Base-by-base conservation (phyloP, 2,888 invertebrate genomes). In the Antheraea assamensis region DNA sequence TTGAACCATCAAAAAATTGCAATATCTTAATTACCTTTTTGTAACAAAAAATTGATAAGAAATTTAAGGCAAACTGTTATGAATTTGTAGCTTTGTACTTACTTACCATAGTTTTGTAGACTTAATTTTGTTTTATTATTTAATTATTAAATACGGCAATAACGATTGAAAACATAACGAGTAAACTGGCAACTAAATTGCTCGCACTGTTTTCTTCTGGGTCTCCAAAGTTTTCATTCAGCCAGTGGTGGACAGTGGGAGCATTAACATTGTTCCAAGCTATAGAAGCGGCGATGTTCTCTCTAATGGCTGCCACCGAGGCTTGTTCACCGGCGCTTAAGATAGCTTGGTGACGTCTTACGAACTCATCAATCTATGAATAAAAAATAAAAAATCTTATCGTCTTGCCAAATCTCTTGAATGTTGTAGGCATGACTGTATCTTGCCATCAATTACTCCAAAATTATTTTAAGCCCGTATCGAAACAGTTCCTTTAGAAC, bases 201-300 rank as follows among this genome's bases (percentile, higher is more conserved):
- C 73, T 80, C 0, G 90, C 90, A 21, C 83, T 81, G 74, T 78
- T 87, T 3, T 82, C 84, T 61, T 71, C 74, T 21, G 81, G 82
- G 64, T 72, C 72, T 27, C 78, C 79, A 3, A 84, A 90, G 82
- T 89, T 88, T 0, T 80, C 77, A 4, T 73, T 79, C 0, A 94
- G 82, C 94, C 94, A 94, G 2, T 78, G 74, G 30, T 88, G 86
- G 0, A 95, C 90, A 0, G 80, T 71, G 0, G 76, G 79, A 2
- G 87, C 85, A 78, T 93, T 87, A 8, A 82, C 77, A 0, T 80
- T 75, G 7, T 79, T 86, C 95, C 95, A 95, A 0, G 86, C 79
- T n/a, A 92, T 86, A 1, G 94, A 90, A 0, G 92, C 91, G 0
- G 81, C 88, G 0, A 94, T 90, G 73, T 93, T 93, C 72, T 92